Conservation (phyloP, 2,113 vertebrate species). For the Garra rufa region DNA sequence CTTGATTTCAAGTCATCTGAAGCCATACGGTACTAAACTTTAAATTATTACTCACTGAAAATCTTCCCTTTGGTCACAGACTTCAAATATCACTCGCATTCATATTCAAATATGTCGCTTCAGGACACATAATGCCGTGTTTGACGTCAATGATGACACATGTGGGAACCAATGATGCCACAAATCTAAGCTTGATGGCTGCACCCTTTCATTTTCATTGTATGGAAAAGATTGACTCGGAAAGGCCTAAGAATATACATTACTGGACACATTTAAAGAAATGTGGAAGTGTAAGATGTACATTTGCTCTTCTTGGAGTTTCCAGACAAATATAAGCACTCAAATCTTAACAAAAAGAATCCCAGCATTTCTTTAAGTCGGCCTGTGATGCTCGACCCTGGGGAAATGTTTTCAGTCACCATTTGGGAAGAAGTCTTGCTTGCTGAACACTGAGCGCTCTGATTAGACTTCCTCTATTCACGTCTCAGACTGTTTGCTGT, state of each 20-base stretch:
- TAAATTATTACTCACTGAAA: neutral
- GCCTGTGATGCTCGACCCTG: neutral
- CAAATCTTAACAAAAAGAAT: neutral
- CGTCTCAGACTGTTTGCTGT: conserved; percentile 37
- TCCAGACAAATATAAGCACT: too few relatives aligned
- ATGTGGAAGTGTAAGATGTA: neutral
- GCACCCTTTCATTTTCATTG: neutral
- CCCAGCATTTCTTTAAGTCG: neutral
- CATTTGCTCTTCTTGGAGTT: neutral
- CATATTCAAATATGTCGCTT: neutral
- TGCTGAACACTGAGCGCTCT: neutral
- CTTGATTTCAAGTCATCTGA: neutral
- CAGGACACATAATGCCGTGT: neutral
- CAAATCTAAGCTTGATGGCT: neutral
- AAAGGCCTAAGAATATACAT: neutral
- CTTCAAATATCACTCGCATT: neutral
- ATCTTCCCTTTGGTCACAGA: neutral
- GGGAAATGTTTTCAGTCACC: neutral
- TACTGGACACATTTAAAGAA: neutral
- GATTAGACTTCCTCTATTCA: neutral
- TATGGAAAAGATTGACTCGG: neutral
- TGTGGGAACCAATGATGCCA: neutral
- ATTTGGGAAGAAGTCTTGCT: neutral
- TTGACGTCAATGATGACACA: neutral
- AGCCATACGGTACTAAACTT: neutral